These are phyloP conservation scores for Lamellibrachia luymesi DNA, from an alignment of 1,140 invertebrate species.

Conservation along the genomic window DNA sequence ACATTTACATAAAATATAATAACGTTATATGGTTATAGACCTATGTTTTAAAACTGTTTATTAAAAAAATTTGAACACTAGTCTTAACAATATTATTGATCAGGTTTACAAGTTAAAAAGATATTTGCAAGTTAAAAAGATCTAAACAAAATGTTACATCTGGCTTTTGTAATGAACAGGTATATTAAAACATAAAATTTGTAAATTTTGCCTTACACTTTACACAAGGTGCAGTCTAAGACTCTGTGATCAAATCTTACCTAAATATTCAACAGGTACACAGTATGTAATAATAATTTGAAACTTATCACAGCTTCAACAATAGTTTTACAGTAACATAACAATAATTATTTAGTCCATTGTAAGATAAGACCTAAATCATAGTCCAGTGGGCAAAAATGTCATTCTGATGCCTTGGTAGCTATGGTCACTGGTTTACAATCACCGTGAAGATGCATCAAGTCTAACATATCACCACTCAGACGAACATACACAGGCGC, in stretches of 20 bases:
- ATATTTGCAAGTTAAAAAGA: neutral
- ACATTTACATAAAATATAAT: neutral
- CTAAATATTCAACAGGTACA: neutral
- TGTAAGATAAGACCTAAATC: neutral
- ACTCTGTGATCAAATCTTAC: neutral
- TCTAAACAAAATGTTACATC: neutral
- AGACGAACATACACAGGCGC: conserved; percentile 14
- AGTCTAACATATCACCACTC: neutral
- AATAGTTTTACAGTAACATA: neutral
- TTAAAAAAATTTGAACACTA: neutral
- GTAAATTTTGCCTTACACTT: neutral
- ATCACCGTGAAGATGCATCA: neutral
- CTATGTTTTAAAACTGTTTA: too few species aligned
- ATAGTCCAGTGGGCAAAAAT: too few species aligned
- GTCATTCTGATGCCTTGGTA: neutral
- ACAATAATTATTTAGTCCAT: neutral
- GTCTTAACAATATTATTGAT: neutral
- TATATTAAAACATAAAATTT: neutral
- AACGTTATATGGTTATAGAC: too few species aligned
- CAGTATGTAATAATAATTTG: neutral
- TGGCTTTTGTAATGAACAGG: neutral
- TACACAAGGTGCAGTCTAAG: neutral
- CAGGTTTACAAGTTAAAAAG: neutral
- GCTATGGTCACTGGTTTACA: neutral
- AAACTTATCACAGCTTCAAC: neutral